phyloP scores from a whole-genome alignment of 2,888 invertebrate species.

The Ophioninae sp. region DNA sequence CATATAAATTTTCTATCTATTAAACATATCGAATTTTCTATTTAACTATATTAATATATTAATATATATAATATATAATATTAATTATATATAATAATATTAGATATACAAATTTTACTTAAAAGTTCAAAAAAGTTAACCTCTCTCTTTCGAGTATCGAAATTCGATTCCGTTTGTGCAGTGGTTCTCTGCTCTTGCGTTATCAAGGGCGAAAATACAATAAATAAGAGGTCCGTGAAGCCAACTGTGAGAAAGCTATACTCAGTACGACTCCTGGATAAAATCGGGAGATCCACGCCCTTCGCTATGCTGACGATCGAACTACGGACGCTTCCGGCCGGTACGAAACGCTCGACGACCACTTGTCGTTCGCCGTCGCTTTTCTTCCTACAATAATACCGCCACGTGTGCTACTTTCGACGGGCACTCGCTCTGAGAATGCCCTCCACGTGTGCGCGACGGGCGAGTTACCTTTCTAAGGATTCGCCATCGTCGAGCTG shows the following conservation, averaged over 20 bases:
- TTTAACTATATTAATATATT: no score
- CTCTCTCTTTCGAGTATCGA: slow-evolving; percentile 24
- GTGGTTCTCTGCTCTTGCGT: slow-evolving; percentile 63
- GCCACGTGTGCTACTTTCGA: slow-evolving; percentile 46
- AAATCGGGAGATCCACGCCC: not conserved
- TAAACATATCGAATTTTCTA: no score
- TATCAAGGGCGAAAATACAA: slow-evolving; percentile 28
- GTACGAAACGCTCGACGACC: slow-evolving; percentile 45
- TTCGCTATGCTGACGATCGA: not conserved
- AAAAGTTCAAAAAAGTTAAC: no score
- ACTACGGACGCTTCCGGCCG: not conserved
- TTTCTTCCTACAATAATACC: slow-evolving; percentile 37
- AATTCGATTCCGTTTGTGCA: slow-evolving; percentile 40
- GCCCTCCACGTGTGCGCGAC: not conserved
- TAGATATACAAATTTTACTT: not conserved
- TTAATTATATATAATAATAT: no score
- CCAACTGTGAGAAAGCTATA: not conserved
- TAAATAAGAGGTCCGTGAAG: not conserved
- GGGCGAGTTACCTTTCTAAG: slow-evolving; percentile 21
- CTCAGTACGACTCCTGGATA: not conserved
- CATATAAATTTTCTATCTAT: no score
- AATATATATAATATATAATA: no score
- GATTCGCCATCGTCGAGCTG: slow-evolving; percentile 23
- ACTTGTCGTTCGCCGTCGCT: slow-evolving; percentile 61
- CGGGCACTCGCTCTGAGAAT: slow-evolving; percentile 11